These are phyloP conservation scores for Betta splendens DNA, from an alignment of 2,797 vertebrate species.

Conservation along the genomic window DNA sequence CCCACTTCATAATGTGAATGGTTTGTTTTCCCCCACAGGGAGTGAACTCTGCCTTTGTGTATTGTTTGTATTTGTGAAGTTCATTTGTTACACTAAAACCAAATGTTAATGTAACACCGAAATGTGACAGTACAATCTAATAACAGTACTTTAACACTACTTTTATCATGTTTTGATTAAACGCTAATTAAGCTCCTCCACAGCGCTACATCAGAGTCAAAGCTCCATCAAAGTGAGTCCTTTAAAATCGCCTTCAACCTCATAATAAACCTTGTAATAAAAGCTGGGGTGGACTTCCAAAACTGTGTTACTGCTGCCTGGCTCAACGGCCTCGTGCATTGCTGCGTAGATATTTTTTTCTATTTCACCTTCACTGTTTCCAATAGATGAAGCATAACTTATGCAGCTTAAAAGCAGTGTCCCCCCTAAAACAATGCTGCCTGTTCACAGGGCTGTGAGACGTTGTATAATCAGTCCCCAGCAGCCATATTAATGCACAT, in stretches of 20 bases:
- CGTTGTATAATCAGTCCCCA: slow-evolving; percentile 72
- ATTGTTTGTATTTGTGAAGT: slow-evolving; percentile 75
- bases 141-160: slow-evolving; percentile 51
- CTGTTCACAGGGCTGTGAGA: slow-evolving; percentile 57
- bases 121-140: slow-evolving; percentile 75
- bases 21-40: slow-evolving; percentile 64
- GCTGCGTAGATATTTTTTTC: slow-evolving; percentile 15
- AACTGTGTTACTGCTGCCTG: slow-evolving; percentile 11
- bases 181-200: slow-evolving; percentile 46
- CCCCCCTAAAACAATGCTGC: slow-evolving; percentile 64
- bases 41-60: slow-evolving; percentile 72
- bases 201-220: no score
- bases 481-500: slow-evolving; percentile 73
- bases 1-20: slow-evolving; percentile 81
- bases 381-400: slow-evolving; percentile 46
- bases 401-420: slow-evolving; percentile 29
- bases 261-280: slow-evolving; percentile 69
- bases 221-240: slow-evolving; percentile 38
- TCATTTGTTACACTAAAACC: slow-evolving; percentile 65
- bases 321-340: not conserved
- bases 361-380: no score
- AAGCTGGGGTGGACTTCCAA: slow-evolving; percentile 49
- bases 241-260: slow-evolving; percentile 46
- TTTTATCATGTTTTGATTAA: slow-evolving; percentile 32
- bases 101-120: slow-evolving; percentile 62